Base-by-base conservation (phyloP, 1,140 invertebrate species). In the Neodiprion pinetum region DNA sequence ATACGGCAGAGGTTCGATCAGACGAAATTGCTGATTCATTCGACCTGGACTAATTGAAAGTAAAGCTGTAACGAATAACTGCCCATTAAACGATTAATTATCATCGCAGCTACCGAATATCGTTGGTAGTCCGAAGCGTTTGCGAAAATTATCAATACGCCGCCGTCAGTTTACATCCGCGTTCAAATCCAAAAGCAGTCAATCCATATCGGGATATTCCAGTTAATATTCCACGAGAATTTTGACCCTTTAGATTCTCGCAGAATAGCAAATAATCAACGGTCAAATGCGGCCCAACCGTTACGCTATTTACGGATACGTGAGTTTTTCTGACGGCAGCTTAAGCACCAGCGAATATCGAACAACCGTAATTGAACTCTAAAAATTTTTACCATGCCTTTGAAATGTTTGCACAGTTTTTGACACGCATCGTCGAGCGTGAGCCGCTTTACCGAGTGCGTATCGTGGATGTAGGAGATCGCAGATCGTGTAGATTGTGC, bases 11-110 rank as follows among this genome's bases (percentile, higher is more conserved):
- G 48, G 50, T 48, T 73, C 3, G 40, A 21, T 21, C 67, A 72
- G 79, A 78, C 70, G 48, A 72, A 80, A 78, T 79, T 74, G 74
- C 75, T 77, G 80, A 80, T 82, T 82, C 76, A 78, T 80, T 76
- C 77, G 78, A 72, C 71, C 77, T 79, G 79, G 79, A 80, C 78
- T 84, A 84, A 83, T 83, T 83, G 81, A 84, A 78, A 82, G 76
- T 76, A 80, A 81, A 81, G 79, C 76, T 75, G 74, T 78, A 80
- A 80, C 80, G 79, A 80, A 81, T 80, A 81, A 80, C 77, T 71
- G 79, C 80, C 79, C 40, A 66, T 12, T 81, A 82, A 80, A 81
- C 79, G 78, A 80, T 78, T 77, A 78, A 82, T 81, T 74, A 77
- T 73, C 80, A 79, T 78, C 75, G 75, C 74, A 73, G 76, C 50